phyloP scores from a whole-genome alignment of 2,888 invertebrate species.

The Eristalis tenax region DNA sequence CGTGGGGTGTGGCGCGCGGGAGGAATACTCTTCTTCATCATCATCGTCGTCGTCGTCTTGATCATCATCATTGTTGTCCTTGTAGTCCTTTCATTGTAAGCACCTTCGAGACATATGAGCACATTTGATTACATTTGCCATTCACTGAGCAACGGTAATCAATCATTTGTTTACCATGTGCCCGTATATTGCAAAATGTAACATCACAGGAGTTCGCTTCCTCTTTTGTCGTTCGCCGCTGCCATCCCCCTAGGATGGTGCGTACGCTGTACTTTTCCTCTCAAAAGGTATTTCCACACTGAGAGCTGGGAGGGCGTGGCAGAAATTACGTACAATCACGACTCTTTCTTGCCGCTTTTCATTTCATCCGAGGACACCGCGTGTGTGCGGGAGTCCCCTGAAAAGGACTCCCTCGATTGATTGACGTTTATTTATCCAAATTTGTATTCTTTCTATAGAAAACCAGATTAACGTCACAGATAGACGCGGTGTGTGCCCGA shows the following conservation, averaged over 20 bases:
- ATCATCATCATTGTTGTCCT: conserved; percentile 4
- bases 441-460: conserved; percentile 22
- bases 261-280: background rate
- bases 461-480: conserved; percentile 17
- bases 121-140: conserved; percentile 66
- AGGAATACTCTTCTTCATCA: background rate
- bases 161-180: conserved; percentile 71
- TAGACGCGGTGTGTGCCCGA: background rate
- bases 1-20: background rate
- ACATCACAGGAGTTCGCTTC: conserved; percentile 31
- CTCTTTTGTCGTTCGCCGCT: background rate
- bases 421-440: conserved; percentile 63
- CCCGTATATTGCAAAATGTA: conserved; percentile 68
- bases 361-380: background rate
- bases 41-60: conserved; percentile 39
- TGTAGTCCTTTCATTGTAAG: conserved; percentile 31
- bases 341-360: conserved; percentile 21
- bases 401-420: conserved; percentile 49
- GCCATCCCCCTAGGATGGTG: background rate
- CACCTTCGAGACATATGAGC: conserved; percentile 68
- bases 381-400: background rate
- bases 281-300: conserved; percentile 41
- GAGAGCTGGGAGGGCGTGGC: conserved; percentile 35
- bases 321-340: conserved; percentile 55
- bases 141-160: conserved; percentile 66